Percentiles rank a stretch among this genome's conserved stretches.
These are phyloP conservation scores for Sinodicranocentrus sp. DNA, from an alignment of 2,888 invertebrate species.

Conservation along the genomic window DNA sequence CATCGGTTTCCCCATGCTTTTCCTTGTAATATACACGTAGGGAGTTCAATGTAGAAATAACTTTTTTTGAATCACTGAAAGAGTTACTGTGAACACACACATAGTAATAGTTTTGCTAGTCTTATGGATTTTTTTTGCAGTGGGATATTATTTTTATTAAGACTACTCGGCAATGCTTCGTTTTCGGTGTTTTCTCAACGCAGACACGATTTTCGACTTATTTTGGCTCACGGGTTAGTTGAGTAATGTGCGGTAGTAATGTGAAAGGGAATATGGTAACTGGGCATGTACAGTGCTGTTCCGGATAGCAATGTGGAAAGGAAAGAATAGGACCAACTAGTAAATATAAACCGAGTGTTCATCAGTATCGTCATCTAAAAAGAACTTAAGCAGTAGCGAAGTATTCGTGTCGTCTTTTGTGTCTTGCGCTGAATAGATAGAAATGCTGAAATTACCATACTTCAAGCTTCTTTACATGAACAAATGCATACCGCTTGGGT, in stretches of 20 bases:
- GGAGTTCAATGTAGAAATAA: constrained; percentile 30
- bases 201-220: constrained; percentile 52
- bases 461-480: too few relatives aligned
- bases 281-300: background rate
- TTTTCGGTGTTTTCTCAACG: background rate
- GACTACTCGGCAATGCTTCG: constrained; percentile 13
- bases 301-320: constrained; percentile 16
- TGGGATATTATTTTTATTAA: constrained; percentile 21
- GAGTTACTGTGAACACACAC: constrained; percentile 65
- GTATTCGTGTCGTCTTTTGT: background rate
- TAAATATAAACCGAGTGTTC: constrained; percentile 28
- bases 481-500: background rate
- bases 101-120: constrained; percentile 7
- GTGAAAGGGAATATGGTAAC: constrained; percentile 18
- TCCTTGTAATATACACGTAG: constrained; percentile 14
- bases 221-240: constrained; percentile 49
- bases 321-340: constrained; percentile 29
- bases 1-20: constrained; percentile 1
- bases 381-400: background rate
- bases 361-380: too few relatives aligned
- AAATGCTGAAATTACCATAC: too few relatives aligned
- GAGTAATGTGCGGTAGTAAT: background rate
- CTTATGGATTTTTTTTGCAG: background rate
- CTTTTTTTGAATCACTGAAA: constrained; percentile 20
- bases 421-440: background rate